Conservation (phyloP, 2,113 vertebrate species). For the Pica pica region DNA sequence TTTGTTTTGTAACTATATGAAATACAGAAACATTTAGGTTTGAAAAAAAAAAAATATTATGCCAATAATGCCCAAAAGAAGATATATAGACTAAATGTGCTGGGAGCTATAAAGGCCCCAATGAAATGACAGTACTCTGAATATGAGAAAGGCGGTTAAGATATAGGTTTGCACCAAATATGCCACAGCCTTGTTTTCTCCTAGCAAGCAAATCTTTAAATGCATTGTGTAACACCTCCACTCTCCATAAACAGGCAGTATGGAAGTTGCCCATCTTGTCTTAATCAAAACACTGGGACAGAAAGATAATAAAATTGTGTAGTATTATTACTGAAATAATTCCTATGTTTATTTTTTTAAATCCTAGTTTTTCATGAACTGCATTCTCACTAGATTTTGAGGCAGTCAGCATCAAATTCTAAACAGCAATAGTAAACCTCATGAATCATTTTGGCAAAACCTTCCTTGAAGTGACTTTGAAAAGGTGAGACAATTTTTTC, state of each 20-base stretch:
- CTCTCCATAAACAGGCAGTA: neutral
- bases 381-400: conserved; percentile 33
- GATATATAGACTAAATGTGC: neutral
- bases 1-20: neutral
- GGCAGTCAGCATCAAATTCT: conserved; percentile 45
- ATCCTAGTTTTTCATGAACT: conserved; percentile 40
- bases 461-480: neutral
- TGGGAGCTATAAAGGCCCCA: neutral
- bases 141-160: neutral
- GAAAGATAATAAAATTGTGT: neutral
- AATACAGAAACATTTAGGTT: neutral
- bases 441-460: conserved; percentile 16
- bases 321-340: neutral
- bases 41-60: neutral
- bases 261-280: neutral
- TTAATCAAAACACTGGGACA: neutral
- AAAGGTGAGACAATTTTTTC: neutral
- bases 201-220: neutral
- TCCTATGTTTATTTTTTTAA: conserved; percentile 38
- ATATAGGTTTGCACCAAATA: neutral
- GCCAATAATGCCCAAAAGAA: neutral
- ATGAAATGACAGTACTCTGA: neutral
- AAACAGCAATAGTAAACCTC: conserved; percentile 11
- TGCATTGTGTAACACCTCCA: neutral
- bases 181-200: neutral